Base-by-base conservation (phyloP, 2,113 vertebrate species). In the Bos indicus region DNA sequence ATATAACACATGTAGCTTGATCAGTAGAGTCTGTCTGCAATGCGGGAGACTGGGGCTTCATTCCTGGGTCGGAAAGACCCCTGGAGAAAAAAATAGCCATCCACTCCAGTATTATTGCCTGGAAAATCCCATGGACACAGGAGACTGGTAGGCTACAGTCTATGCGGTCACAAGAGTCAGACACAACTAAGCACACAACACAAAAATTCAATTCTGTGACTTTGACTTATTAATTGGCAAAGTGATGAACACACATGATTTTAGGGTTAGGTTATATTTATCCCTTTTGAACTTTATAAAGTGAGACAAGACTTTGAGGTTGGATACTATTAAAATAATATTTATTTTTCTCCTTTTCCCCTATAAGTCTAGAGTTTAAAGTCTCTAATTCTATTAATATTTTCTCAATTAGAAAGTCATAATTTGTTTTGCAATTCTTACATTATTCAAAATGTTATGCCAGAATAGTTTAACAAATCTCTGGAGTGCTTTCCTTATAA, bases 241-340 rank as follows among this genome's bases (percentile, higher is more conserved):
- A 57, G 9, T 40, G 33, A 60, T 4, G 1, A 81, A 17, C 4
- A 77, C 5, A 74, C 6, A 8, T 4, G 80, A 85, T 85, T 54
- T 86, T 56, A 80, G 78, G 1, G 52, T 89, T 21, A 40, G 9
- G 10, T 81, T 74, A 19, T 88, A 74, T 46, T 46, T 67, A 91
- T 48, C 25, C 26, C 91, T 62, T 88, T 95, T 85, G 14, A 86
- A 51, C 3, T 93, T 16, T 36, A 78, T n/a, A 95, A 95, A 81
- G 62, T 88, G 7, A 97, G 43, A 80, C 19, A 78, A 67, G 2
- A 59, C 5, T 33, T 46, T 91, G 33, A 91, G 11, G 5, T 62
- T 14, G 12, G 91, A 92, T 52, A 92, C 1, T 54, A 78, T 77
- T 77, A 36, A 10, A 1, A n/a, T 57, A 17, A 74, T 89, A 74